Conservation (phyloP, 2,888 invertebrate genomes). For the Philereme vetulata region DNA sequence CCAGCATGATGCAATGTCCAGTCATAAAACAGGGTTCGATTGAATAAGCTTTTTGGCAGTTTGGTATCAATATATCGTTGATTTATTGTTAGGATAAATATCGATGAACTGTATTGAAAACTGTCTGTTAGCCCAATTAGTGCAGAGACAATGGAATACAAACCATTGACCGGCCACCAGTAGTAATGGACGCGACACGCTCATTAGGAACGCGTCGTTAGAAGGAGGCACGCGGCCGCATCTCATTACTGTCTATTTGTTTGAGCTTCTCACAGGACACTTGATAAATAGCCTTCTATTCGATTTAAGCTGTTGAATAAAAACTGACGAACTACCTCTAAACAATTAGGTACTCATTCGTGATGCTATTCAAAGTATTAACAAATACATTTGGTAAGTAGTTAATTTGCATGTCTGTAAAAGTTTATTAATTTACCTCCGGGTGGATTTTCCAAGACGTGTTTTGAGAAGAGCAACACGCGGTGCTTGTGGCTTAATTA, state of each 20-base stretch:
- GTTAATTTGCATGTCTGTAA: background rate
- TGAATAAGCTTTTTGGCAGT: too few relatives aligned
- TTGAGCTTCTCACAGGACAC: conserved; percentile 4
- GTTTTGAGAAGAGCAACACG: too few relatives aligned
- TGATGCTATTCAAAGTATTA: background rate
- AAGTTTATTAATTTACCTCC: background rate
- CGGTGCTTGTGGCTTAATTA: too few relatives aligned
- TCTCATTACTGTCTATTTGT: conserved; percentile 4
- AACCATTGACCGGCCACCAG: conserved; percentile 1
- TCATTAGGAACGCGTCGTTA: conserved; percentile 11
- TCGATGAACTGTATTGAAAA: too few relatives aligned
- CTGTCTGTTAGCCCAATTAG: conserved; percentile 1
- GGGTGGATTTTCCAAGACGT: conserved; percentile 5
- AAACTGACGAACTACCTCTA: background rate
- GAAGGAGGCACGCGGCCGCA: background rate
- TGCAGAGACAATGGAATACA: conserved; percentile 6
- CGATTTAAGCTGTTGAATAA: conserved; percentile 1
- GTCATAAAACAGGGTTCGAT: too few relatives aligned
- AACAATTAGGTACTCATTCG: background rate
- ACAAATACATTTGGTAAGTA: background rate
- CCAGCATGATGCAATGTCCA: too few relatives aligned
- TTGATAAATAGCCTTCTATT: conserved; percentile 1
- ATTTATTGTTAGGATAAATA: too few relatives aligned
- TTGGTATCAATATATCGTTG: too few relatives aligned
- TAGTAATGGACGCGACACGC: conserved; percentile 4